Base-by-base conservation (phyloP, 92 coral and sea anemone genomes). In the Porites cylindrica region DNA sequence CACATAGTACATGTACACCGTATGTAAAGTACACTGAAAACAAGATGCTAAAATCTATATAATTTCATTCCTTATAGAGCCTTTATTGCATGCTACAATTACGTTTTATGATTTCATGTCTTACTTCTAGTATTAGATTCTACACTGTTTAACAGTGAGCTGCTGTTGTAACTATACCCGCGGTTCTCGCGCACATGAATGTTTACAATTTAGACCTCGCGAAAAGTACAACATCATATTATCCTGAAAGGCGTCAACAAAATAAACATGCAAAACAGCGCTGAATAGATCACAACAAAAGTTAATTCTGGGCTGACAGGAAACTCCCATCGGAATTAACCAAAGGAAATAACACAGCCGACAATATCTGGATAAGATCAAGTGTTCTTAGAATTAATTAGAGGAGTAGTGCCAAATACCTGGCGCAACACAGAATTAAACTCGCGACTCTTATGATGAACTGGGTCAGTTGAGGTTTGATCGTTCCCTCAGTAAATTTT, bases 271-370 rank as follows among this genome's bases (percentile, higher is more conserved):
- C 14, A 64, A 12, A 19, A 1, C 1, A 64, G 61, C 21, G 23
- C 59, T 59, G 60, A 60, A 77, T 56, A 77, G 51, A 51, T 66
- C 84, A 66, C 60, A 66, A 79, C 73, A 66, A 65, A 66, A 62
- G 8, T 5, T 8, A 29, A 66, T 21, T 79, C 60, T 64, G 51
- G 38, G 23, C 18, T 20, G 47, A 13, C 12, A 43, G 29, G 19
- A 21, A 26, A 19, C 73, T 9, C 62, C 82, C 69, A 70, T 3
- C 62, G 73, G 62, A 79, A 64, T 65, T 4, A 29, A 79, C 47
- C 19, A 21, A 64, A 79, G 23, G 72, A 79, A 78, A 64, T 77
- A 8, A 38, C 26, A 21, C 9, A 21, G 6, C 24, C 73, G 4
- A 51, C 14, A 79, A 66, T 20, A 79, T 21, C 21, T 47, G 47